Evolutionary conservation across 2,888 invertebrate genomes (phyloP), one percentile per base, ranked within the genome.

Genomic region (Synergus itoensis): DNA sequence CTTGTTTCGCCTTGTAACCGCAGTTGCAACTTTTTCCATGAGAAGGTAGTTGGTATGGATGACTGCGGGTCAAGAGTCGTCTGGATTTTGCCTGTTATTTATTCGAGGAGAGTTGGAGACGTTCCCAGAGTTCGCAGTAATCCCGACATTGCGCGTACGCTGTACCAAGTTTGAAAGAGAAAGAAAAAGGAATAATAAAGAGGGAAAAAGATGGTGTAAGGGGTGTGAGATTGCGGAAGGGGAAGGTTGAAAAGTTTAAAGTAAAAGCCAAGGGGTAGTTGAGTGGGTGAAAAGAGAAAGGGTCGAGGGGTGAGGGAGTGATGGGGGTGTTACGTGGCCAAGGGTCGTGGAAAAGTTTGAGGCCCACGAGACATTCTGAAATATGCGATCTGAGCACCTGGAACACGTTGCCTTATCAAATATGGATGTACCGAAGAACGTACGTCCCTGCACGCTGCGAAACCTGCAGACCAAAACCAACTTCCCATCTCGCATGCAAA

Each of bases 331-430:
- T 62, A n/a, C 14, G 43, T 48, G 14, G 16, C 48, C 48, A 48
- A 73, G 28, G 77, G 64, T 28, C 76, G 82, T 41, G 79, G 60
- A 80, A 80, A 82, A 82, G 64, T 80, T 82, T 9, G 28, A 36
- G 82, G 45, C 60, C 67, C 60, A 76, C 60, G 62, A 62, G 73
- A 67, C 53, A 63, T 36, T 43, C 63, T 60, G 64, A 80, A 83
- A 77, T 84, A 79, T 81, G 80, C 78, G 84, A 69, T 43, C 64
- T 60, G 62, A 48, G 53, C 67, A 48, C 28, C 41, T 57, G 75
- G 63, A 69, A 81, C 79, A 78, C 65, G 82, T 73, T 73, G 76
- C 64, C 79, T 82, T 84, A 82, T 85, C 82, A 85, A 85, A 82
- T 83, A 85, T 85, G 84, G 78, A 84, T 84, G 80, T 80, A 36